Base-by-base conservation (phyloP, 2,797 vertebrate genomes). In the Cetoscarus ocellatus region DNA sequence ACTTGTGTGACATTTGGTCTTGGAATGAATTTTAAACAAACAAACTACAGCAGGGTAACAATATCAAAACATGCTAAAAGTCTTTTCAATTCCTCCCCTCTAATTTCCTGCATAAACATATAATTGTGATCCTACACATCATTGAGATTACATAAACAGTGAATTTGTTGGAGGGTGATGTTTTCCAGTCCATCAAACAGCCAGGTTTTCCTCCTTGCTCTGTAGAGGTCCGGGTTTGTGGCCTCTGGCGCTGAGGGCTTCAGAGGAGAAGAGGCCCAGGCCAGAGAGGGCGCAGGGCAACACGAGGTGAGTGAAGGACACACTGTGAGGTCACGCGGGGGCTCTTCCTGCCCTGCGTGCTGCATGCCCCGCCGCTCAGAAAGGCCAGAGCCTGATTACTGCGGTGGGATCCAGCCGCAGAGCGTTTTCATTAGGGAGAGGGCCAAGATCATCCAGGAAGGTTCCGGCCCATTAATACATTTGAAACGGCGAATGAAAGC, bases 391-490 rank as follows among this genome's bases (percentile, higher is more conserved):
- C 83, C 89, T 95, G 94, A 95, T 95, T 95, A 91, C 91, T 88
- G 91, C 76, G 6, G 88, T 87, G 91, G 91, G 93, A 94, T 91
- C 85, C 80, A 80, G 84, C 83, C 82, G 71, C 94, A 95, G 88
- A 91, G 84, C 85, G 91, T 93, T 95, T 94, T 93, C 94, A 95
- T 95, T 95, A 95, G 91, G 88, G 85, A 93, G 85, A 94, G 92
- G 92, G 93, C 94, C 93, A 91, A 92, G 93, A 94, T 95, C 93
- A 93, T 93, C 90, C 92, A 90, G 91, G 93, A 94, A 93, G 92
- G 93, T 95, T 95, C 92, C 93, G 92, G 93, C 91, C 93, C 94
- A 95, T 95, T 95, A 95, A 94, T 94, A 94, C 91, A 93, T 95
- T 95, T 94, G 93, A 95, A 95, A 94, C 89, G 89, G 87, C 86